Evolutionary conservation across 2,113 vertebrate species (phyloP).

Genomic region (Motacilla tschutschensis): DNA sequence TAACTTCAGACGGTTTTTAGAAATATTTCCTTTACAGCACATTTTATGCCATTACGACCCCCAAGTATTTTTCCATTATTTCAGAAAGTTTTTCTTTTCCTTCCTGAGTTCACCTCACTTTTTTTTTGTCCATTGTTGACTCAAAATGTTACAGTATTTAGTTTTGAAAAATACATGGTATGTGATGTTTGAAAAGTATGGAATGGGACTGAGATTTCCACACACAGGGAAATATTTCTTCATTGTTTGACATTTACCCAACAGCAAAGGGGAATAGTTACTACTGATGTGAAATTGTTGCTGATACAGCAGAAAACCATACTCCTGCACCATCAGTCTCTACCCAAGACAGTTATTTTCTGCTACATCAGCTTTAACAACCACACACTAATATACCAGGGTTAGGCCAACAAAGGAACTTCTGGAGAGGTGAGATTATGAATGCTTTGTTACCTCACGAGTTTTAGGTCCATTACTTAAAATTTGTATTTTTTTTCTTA

Average conservation of each 20-base stretch:
- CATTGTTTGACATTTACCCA: constrained; percentile 19
- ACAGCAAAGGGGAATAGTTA: background rate
- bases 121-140: background rate
- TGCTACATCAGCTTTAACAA: background rate
- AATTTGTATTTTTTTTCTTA: background rate
- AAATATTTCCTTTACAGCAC: background rate
- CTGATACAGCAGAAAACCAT: background rate
- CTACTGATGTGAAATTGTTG: background rate
- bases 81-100: background rate
- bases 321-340: background rate
- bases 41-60: background rate
- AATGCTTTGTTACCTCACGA: accelerated
- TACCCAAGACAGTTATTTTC: background rate
- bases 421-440: background rate
- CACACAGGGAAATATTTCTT: background rate
- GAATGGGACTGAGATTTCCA: background rate
- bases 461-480: background rate
- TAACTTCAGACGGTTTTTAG: background rate
- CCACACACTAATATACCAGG: background rate
- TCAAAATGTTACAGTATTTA: background rate
- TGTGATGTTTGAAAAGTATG: constrained; percentile 10
- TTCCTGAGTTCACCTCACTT: background rate
- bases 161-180: background rate
- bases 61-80: background rate
- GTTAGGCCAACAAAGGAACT: background rate